Evolutionary conservation across 2,888 invertebrate genomes (phyloP).

Genomic region (Epinotia nisella): DNA sequence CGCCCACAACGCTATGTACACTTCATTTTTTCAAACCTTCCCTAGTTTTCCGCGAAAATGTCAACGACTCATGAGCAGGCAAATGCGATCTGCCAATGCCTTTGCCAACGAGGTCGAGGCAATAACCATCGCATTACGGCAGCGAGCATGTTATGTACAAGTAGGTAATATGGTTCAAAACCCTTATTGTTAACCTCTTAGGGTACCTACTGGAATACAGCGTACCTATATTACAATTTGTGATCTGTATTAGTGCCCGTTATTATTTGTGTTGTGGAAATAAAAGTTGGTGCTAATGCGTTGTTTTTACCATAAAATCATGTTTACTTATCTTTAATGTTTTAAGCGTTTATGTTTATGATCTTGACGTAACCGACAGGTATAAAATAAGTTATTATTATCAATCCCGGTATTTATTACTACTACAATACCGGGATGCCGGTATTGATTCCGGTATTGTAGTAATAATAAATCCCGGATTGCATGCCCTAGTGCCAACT

Average conservation of each 20-base stretch:
- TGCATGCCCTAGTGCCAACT: no score
- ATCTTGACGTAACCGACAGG: no score
- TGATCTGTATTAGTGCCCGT: not conserved
- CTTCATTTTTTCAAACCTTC: no score
- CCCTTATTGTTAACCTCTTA: conserved; percentile 52
- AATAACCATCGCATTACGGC: conserved; percentile 24
- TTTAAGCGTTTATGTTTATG: not conserved
- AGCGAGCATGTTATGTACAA: conserved; percentile 54
- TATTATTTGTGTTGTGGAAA: no score
- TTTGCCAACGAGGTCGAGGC: conserved; percentile 15
- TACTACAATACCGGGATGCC: no score
- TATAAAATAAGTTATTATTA: no score
- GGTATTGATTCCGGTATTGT: no score
- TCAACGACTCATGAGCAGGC: not conserved
- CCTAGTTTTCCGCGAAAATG: not conserved
- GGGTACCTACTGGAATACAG: not conserved
- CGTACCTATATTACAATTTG: not conserved
- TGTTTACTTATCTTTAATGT: not conserved
- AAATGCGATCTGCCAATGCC: conserved; percentile 6
- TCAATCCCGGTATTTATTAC: no score
- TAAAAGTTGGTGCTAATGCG: no score
- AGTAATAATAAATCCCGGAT: no score
- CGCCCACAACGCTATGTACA: no score
- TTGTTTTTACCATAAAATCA: not conserved
- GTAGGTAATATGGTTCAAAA: conserved; percentile 56